Evolutionary conservation across 2,797 vertebrate species (phyloP).

Genomic region (Molossus molossus): DNA sequence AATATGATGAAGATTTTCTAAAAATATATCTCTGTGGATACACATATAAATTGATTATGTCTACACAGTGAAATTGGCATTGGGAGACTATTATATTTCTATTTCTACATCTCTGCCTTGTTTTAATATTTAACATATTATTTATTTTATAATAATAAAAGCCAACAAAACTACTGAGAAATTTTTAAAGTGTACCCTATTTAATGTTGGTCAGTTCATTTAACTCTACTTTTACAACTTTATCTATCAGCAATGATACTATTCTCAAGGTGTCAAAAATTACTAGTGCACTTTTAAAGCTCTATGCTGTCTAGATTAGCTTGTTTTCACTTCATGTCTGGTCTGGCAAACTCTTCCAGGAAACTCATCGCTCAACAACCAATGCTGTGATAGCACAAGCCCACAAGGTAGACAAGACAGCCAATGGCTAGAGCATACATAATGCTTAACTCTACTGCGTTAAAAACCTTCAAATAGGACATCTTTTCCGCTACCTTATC

Average conservation of each 20-base stretch:
- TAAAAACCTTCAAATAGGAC: not conserved
- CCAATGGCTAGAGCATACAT: not conserved
- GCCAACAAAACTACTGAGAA: not conserved
- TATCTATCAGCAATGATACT: conserved; percentile 53
- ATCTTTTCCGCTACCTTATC: not conserved
- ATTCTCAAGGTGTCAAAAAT: conserved; percentile 45
- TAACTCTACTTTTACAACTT: conserved; percentile 12
- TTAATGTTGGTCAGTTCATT: conserved; percentile 42
- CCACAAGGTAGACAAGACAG: not conserved
- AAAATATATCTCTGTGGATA: not conserved
- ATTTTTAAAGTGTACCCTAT: not conserved
- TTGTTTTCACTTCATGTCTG: conserved; percentile 38
- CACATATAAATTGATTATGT: not conserved
- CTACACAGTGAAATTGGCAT: not conserved
- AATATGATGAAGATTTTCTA: not conserved
- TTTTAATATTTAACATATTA: conserved; percentile 37
- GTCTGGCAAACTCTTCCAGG: not conserved
- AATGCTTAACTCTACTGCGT: not conserved
- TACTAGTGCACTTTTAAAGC: not conserved
- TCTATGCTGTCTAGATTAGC: conserved; percentile 11
- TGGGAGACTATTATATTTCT: not conserved
- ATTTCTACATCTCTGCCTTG: not conserved
- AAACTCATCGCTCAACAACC: not conserved
- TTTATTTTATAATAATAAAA: conserved; percentile 8
- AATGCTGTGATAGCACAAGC: not conserved